phyloP scores from a whole-genome alignment of 53 echinoderm and acorn worm species.

The Stichopus horrens region DNA sequence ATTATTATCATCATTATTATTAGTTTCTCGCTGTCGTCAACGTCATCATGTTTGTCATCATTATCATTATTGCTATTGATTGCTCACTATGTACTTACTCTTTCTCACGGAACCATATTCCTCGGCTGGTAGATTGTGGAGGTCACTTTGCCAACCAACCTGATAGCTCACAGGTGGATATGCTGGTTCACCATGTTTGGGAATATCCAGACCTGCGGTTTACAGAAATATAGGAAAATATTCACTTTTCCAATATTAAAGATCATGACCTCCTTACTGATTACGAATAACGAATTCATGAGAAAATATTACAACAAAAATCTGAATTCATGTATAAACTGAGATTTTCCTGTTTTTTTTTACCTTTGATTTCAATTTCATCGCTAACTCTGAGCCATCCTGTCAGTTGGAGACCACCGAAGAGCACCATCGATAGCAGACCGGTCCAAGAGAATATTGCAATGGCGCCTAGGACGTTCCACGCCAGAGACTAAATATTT shows the following conservation, averaged over 20 bases:
- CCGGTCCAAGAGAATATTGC: conserved; percentile 67
- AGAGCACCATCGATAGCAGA: conserved; percentile 48
- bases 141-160: conserved; percentile 66
- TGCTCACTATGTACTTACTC: background rate
- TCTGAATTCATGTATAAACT: background rate
- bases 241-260: too few species aligned
- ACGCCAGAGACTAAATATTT: conserved; percentile 53
- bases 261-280: too few species aligned
- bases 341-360: background rate
- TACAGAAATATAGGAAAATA: background rate
- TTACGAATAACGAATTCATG: too few species aligned
- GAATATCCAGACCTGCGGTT: conserved; percentile 81
- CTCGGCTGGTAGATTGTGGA: background rate
- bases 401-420: conserved; percentile 53
- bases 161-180: conserved; percentile 83
- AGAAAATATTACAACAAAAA: background rate
- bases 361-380: conserved; percentile 76
- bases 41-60: too few species aligned
- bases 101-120: background rate
- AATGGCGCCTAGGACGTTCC: conserved; percentile 67
- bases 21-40: too few species aligned
- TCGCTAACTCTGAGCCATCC: conserved; percentile 62
- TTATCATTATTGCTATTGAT: too few species aligned
- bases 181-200: conserved; percentile 91
- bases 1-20: too few species aligned